These are phyloP conservation scores for Monopterus albus DNA, from an alignment of 2,113 vertebrate species.

Conservation along the genomic window DNA sequence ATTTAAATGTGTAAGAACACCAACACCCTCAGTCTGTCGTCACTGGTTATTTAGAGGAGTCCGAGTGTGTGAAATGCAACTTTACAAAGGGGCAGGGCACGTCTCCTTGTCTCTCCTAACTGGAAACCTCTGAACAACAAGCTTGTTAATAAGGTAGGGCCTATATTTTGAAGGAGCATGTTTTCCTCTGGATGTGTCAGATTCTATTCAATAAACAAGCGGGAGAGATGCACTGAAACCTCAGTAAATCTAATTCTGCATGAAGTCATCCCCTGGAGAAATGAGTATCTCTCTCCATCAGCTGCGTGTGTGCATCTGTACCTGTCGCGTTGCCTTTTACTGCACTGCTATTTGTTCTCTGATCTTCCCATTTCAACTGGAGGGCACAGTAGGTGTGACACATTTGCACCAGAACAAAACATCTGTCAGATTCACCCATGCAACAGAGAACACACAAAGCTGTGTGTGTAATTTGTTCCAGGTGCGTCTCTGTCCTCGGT, in stretches of 20 bases:
- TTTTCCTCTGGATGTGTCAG: conserved; percentile 44
- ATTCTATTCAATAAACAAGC: conserved; percentile 41
- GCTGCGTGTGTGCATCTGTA: conserved; percentile 31
- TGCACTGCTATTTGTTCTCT: conserved; percentile 40
- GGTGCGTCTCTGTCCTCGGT: conserved; percentile 7
- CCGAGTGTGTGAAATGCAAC: conserved; percentile 13
- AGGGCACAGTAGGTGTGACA: conserved; percentile 22
- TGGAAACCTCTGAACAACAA: conserved; percentile 32
- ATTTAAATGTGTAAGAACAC: conserved; percentile 35
- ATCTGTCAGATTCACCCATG: neutral
- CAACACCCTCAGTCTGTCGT: conserved; percentile 16
- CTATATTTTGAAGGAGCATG: conserved; percentile 13
- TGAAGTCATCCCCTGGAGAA: conserved; percentile 56
- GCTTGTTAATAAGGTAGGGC: conserved; percentile 13
- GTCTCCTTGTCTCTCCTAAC: conserved; percentile 22
- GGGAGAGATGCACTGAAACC: conserved; percentile 42
- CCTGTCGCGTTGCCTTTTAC: conserved; percentile 25
- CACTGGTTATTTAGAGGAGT: conserved; percentile 17
- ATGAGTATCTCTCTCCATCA: conserved; percentile 52
- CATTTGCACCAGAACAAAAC: conserved; percentile 35
- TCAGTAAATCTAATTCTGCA: conserved; percentile 57
- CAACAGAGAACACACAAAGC: neutral
- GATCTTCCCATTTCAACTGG: conserved; percentile 24
- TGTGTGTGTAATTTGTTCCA: conserved; percentile 1
- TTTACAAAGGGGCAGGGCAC: neutral